These are phyloP conservation scores for Lepisosteus oculatus DNA, from an alignment of 2,113 vertebrate genomes.

Conservation along the genomic window DNA sequence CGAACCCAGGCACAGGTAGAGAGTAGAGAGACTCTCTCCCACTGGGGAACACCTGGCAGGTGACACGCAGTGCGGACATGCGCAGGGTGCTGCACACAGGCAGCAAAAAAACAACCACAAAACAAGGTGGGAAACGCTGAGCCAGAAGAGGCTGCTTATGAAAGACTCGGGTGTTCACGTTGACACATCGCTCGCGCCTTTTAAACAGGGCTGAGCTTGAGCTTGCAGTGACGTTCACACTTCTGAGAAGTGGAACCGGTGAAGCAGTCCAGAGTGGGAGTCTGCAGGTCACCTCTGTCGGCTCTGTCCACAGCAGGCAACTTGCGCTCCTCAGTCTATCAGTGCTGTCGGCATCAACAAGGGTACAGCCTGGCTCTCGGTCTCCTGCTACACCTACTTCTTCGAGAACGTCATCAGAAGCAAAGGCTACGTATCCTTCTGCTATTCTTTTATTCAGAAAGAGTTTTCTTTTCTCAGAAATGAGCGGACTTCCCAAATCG, in stretches of 20 bases:
- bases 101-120: not conserved
- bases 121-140: no score
- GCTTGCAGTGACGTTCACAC: no score
- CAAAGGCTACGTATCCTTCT: not conserved
- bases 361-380: no score
- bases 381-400: not conserved
- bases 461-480: conserved; percentile 25
- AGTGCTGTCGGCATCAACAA: conserved; percentile 1
- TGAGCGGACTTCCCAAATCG: conserved; percentile 10
- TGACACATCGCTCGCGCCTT: no score
- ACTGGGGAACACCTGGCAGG: no score
- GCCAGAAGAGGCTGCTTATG: no score
- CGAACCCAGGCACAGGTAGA: not conserved
- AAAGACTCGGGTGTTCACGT: no score
- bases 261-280: not conserved
- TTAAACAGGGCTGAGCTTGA: no score
- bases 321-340: conserved; percentile 5
- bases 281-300: conserved; percentile 28
- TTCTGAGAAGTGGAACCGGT: no score
- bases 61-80: conserved; percentile 7
- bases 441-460: conserved; percentile 3
- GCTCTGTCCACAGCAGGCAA: conserved; percentile 12
- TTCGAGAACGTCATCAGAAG: not conserved
- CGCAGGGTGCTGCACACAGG: conserved; percentile 26
- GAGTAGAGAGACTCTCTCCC: not conserved